phyloP scores from a whole-genome alignment of 2,113 vertebrate genomes.

The Amphiprion percula region DNA sequence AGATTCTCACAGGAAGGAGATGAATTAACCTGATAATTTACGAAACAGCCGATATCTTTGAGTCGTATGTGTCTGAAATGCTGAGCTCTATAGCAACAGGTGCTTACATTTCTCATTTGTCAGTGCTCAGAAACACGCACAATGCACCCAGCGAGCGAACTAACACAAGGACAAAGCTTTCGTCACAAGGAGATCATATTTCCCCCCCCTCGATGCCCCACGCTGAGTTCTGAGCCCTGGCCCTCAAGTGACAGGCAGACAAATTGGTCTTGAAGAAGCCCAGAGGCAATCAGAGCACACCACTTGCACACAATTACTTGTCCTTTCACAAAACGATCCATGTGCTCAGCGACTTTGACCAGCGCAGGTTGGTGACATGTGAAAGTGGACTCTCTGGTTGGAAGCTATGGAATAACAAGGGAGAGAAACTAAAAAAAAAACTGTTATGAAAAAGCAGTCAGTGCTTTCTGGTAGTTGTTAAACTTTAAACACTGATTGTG shows the following conservation, averaged over 20 bases:
- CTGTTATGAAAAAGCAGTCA: conserved; percentile 15
- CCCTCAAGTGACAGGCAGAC: conserved; percentile 63
- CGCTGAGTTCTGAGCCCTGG: conserved; percentile 22
- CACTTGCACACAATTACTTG: conserved; percentile 70
- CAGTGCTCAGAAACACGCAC: conserved; percentile 18
- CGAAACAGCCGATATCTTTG: too few relatives aligned
- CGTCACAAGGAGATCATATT: conserved; percentile 48
- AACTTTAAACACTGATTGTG: background rate
- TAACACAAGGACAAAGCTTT: conserved; percentile 35
- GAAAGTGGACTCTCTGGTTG: conserved; percentile 48
- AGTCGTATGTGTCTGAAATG: too few relatives aligned
- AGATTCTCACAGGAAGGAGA: background rate
- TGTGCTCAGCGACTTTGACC: conserved; percentile 45
- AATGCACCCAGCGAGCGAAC: conserved; percentile 14
- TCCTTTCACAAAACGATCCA: conserved; percentile 67
- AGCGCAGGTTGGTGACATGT: conserved; percentile 23
- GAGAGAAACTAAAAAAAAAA: conserved; percentile 17
- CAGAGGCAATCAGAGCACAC: conserved; percentile 64
- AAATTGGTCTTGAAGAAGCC: conserved; percentile 73
- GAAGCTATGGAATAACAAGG: conserved; percentile 29
- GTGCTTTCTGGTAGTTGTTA: conserved; percentile 15
- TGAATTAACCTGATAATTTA: background rate
- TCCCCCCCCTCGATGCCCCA: conserved; percentile 36
- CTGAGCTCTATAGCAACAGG: too few relatives aligned
- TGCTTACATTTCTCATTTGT: conserved; percentile 9